These are phyloP conservation scores for Nomia melanderi DNA, from an alignment of 1,140 invertebrate species.

Conservation along the genomic window DNA sequence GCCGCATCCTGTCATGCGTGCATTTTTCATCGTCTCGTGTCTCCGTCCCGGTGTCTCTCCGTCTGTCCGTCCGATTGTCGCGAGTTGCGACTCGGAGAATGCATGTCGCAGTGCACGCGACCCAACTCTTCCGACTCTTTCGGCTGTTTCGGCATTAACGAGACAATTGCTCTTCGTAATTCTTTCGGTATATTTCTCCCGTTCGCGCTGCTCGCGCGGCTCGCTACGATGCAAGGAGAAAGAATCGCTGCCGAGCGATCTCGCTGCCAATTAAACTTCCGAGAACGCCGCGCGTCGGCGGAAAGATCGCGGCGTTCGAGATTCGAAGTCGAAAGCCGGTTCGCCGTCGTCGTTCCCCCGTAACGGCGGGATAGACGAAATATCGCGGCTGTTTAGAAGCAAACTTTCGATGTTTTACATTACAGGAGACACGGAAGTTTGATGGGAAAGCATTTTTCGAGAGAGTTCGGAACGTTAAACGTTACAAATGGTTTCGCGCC, in stretches of 20 bases:
- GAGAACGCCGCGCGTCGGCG: too few relatives aligned
- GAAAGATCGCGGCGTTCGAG: too few relatives aligned
- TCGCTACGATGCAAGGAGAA: too few relatives aligned
- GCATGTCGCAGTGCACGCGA: slow-evolving; percentile 44
- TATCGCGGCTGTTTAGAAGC: too few relatives aligned
- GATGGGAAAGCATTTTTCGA: slow-evolving; percentile 1
- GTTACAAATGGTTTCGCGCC: slow-evolving; percentile 5
- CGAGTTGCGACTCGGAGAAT: slow-evolving; percentile 38
- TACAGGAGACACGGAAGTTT: neutral
- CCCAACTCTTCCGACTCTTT: slow-evolving; percentile 41
- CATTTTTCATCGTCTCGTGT: slow-evolving; percentile 70
- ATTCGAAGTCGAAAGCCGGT: too few relatives aligned
- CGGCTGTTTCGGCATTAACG: too few relatives aligned
- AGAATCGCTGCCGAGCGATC: too few relatives aligned
- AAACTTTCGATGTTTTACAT: neutral
- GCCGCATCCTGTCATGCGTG: slow-evolving; percentile 52
- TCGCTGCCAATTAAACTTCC: too few relatives aligned
- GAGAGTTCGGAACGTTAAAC: neutral
- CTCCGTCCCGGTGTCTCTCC: slow-evolving; percentile 1
- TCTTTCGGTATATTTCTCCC: slow-evolving; percentile 12
- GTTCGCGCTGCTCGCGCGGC: neutral
- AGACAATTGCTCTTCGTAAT: too few relatives aligned
- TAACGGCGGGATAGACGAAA: too few relatives aligned
- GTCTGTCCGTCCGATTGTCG: slow-evolving; percentile 2
- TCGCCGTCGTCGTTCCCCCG: too few relatives aligned